Conservation (phyloP, 2,113 vertebrate genomes). For the Lipophrys pholis region DNA sequence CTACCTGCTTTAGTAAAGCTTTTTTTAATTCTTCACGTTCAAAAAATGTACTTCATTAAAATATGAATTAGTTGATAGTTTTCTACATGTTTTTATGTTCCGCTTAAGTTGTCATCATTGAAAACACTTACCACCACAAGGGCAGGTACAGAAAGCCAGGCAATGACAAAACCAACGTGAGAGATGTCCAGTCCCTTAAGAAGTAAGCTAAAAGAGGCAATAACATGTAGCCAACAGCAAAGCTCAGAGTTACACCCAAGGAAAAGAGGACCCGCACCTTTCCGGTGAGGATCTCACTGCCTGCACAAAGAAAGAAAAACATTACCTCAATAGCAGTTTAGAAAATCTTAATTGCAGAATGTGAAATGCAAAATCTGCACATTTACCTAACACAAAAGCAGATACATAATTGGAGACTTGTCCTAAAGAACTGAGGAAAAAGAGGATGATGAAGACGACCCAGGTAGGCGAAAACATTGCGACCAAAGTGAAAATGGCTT, state of each 20-base stretch:
- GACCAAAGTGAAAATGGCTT: slow-evolving; percentile 86
- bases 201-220: slow-evolving; percentile 87
- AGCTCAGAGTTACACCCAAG: slow-evolving; percentile 84
- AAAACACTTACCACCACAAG: slow-evolving; percentile 89
- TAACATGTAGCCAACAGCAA: slow-evolving; percentile 87
- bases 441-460: slow-evolving; percentile 85
- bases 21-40: too few species aligned
- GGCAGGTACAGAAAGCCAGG: slow-evolving; percentile 83
- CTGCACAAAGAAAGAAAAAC: slow-evolving; percentile 64
- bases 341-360: too few species aligned
- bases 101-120: not conserved
- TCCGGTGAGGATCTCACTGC: slow-evolving; percentile 87
- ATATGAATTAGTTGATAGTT: too few species aligned
- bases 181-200: slow-evolving; percentile 85
- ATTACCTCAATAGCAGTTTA: not conserved
- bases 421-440: slow-evolving; percentile 86
- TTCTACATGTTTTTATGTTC: not conserved
- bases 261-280: slow-evolving; percentile 85
- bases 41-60: too few species aligned
- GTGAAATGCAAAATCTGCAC: not conserved
- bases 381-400: slow-evolving; percentile 89
- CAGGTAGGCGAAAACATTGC: slow-evolving; percentile 87
- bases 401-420: slow-evolving; percentile 91
- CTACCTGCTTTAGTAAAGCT: too few species aligned
- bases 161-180: slow-evolving; percentile 81